Evolutionary conservation across 2,113 vertebrate species (phyloP).

Genomic region (Lipophrys pholis): DNA sequence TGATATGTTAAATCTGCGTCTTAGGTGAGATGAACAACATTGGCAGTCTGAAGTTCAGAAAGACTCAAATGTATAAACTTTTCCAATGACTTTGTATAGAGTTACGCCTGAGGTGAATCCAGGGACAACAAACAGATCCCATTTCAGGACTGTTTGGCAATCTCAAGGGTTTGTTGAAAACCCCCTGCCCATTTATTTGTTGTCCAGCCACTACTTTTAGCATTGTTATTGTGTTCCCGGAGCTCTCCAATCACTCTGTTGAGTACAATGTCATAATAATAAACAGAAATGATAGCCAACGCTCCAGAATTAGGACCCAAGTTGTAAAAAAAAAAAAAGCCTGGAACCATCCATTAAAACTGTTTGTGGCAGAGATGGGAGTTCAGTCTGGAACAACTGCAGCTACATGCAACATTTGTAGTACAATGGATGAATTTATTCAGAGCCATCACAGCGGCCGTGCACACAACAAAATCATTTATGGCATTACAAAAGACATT

Average conservation of each 20-base stretch:
- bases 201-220: neutral
- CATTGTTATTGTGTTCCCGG: neutral
- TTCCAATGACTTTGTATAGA: neutral
- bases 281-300: neutral
- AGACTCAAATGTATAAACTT: neutral
- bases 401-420: neutral
- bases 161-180: constrained; percentile 3
- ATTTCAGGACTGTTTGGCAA: neutral
- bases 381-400: constrained; percentile 4
- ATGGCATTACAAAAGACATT: neutral
- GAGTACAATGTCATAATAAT: neutral
- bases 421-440: neutral
- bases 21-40: neutral
- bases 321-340: neutral
- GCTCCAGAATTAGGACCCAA: neutral
- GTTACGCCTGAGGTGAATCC: too few species aligned
- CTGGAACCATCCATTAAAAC: constrained; percentile 4
- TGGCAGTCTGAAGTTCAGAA: neutral
- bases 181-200: constrained; percentile 5
- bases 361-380: neutral
- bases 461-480: neutral
- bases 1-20: too few species aligned
- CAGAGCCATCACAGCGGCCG: neutral
- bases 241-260: constrained; percentile 16
- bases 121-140: too few species aligned